Base-by-base conservation (phyloP, 2,888 invertebrate genomes). In the Loripinus fragilis region DNA sequence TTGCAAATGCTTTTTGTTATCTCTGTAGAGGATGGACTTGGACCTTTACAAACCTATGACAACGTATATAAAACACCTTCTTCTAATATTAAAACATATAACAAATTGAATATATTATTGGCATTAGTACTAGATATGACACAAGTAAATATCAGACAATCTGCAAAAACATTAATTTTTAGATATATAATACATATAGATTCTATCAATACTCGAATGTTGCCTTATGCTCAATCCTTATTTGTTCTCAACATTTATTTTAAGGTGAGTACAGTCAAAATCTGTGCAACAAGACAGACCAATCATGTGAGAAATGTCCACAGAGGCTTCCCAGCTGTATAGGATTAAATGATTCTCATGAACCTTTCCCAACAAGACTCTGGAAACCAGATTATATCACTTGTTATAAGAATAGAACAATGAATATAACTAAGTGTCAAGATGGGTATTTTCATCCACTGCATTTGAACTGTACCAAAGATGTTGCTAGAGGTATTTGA, bases 281-380 rank as follows among this genome's bases (percentile, higher is more conserved):
- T 69, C 60, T 60, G 60, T 76, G 70, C 48, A 15, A 65, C 7
- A 28, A 50, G 17, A 52, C 66, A 23, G 67, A 69, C 20, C 38
- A 60, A 42, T 55, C 68, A 0, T 77, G 75, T 35, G 45, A 48
- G 12, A 55, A 45, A n/a, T 83, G 83, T 67, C 50, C 68, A 15
- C 73, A 73, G 17, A 70, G 80, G 23, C 73, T 77, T 20, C 79
- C 79, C 0, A 78, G 67, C 33, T 83, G 82, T 74, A 48, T 80
- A 0, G 75, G 77, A 0, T n/a, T 66, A 28, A 45, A 25, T 12
- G 79, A 83, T 55, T 79, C 79, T n/a, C 20, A 66, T 0, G 66
- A 75, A 20, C 20, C 70, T 3, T 80, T 75, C 42, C 79, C 79
- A 17, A 45, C 55, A 15, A 67, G 71, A n/a, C 35, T 76, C 35